Percentiles rank a stretch among this genome's conserved stretches.
Conservation (phyloP, 2,113 vertebrate species). For the Coturnix japonica region DNA sequence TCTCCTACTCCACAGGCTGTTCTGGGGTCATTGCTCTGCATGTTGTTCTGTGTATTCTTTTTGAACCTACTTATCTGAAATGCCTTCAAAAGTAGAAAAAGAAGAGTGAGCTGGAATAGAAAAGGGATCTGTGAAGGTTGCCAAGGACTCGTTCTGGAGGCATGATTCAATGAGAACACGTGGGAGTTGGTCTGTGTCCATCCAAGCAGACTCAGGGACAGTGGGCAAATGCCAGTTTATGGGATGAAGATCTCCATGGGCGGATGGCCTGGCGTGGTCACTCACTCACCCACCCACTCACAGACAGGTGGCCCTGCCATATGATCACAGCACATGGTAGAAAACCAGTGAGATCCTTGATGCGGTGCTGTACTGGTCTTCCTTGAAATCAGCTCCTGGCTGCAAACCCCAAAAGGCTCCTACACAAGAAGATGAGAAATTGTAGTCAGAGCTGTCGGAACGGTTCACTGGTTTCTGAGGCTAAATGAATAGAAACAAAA, state of each 20-base stretch:
- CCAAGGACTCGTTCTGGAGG: not conserved
- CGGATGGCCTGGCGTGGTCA: not conserved
- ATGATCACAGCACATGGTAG: accelerated
- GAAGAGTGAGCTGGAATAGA: not conserved
- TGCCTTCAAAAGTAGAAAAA: not conserved
- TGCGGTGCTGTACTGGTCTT: not conserved
- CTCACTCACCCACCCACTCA: not conserved
- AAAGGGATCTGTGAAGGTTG: not conserved
- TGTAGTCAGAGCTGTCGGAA: not conserved
- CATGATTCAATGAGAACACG: not conserved
- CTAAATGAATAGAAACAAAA: not conserved
- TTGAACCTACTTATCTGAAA: not conserved
- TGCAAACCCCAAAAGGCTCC: not conserved
- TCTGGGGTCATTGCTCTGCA: no score
- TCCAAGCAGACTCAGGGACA: not conserved
- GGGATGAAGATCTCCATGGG: not conserved
- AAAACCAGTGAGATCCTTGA: not conserved
- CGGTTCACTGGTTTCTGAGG: not conserved
- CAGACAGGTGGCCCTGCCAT: not conserved
- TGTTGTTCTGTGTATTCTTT: not conserved
- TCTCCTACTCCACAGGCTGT: not conserved
- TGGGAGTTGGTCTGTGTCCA: not conserved
- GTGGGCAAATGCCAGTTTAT: not conserved
- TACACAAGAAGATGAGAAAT: not conserved
- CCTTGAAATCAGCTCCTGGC: not conserved